Evolutionary conservation across 1,140 invertebrate genomes (phyloP).

Genomic region (Caenorhabditis brenneri): DNA sequence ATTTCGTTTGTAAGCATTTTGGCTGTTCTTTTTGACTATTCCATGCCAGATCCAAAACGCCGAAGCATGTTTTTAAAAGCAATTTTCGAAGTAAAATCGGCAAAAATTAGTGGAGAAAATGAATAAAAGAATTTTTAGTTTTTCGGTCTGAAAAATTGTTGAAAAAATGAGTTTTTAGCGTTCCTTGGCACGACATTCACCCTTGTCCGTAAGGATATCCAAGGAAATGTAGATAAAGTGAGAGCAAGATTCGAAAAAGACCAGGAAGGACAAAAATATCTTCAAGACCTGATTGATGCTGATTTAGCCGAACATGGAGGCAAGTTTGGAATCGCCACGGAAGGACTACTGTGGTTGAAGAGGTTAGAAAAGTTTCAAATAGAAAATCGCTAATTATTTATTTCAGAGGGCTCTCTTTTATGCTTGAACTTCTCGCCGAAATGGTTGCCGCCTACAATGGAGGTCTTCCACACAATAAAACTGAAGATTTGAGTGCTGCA

Average conservation of each 20-base stretch:
- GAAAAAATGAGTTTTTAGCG: conserved; percentile 16
- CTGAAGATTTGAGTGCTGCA: conserved; percentile 51
- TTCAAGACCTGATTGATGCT: conserved; percentile 55
- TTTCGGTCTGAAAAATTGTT: neutral
- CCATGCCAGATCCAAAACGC: too few species aligned
- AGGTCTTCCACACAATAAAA: conserved; percentile 45
- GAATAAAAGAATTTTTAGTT: neutral
- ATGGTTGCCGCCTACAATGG: conserved; percentile 54
- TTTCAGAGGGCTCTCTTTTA: conserved; percentile 57
- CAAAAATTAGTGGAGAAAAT: neutral
- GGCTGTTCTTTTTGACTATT: too few species aligned
- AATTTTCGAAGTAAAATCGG: neutral
- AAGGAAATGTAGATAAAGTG: conserved; percentile 57
- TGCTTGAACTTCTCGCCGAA: conserved; percentile 55
- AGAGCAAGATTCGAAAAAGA: conserved; percentile 48
- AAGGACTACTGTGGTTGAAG: conserved; percentile 57
- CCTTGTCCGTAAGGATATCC: conserved; percentile 56
- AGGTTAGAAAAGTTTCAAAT: conserved; percentile 34
- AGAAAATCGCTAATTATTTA: neutral
- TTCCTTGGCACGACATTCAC: conserved; percentile 57
- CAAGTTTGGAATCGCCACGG: conserved; percentile 57
- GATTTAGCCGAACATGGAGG: conserved; percentile 57
- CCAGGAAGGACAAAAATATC: conserved; percentile 50
- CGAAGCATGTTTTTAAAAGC: neutral
- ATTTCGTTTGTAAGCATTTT: conserved; percentile 56